phyloP scores from a whole-genome alignment of 2,797 vertebrate species.

The Sphaeramia orbicularis region DNA sequence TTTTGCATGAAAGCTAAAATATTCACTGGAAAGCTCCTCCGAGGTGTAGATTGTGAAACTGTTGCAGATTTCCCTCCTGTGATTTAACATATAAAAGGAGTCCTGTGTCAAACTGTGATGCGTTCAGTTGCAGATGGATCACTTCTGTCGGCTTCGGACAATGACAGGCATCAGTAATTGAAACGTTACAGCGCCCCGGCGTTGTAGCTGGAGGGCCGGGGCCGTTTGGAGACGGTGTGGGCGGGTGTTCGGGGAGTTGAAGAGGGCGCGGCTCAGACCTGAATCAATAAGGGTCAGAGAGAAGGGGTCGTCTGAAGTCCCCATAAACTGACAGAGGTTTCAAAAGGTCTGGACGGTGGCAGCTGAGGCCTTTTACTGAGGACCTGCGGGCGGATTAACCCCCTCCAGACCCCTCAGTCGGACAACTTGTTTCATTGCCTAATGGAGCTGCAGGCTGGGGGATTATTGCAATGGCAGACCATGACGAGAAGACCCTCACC shows the following conservation, averaged over 20 bases:
- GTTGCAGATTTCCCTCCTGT: no score
- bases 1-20: no score
- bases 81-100: not conserved
- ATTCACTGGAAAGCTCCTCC: no score
- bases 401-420: constrained; percentile 41
- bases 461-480: constrained; percentile 62
- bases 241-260: constrained; percentile 23
- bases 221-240: constrained; percentile 37
- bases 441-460: constrained; percentile 61
- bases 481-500: constrained; percentile 56
- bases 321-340: constrained; percentile 63
- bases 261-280: constrained; percentile 40
- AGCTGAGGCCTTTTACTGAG: constrained; percentile 61
- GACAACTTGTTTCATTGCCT: constrained; percentile 56
- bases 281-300: constrained; percentile 71
- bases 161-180: constrained; percentile 68
- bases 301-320: constrained; percentile 59
- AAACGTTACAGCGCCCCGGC: constrained; percentile 60
- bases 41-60: no score
- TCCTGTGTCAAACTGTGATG: not conserved
- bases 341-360: constrained; percentile 44
- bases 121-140: constrained; percentile 7
- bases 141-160: constrained; percentile 34
- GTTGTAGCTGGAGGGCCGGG: constrained; percentile 50
- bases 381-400: constrained; percentile 46